Evolutionary conservation across 2,113 vertebrate species (phyloP), one percentile per base, ranked within the genome.

Genomic region (Elephas maximus): DNA sequence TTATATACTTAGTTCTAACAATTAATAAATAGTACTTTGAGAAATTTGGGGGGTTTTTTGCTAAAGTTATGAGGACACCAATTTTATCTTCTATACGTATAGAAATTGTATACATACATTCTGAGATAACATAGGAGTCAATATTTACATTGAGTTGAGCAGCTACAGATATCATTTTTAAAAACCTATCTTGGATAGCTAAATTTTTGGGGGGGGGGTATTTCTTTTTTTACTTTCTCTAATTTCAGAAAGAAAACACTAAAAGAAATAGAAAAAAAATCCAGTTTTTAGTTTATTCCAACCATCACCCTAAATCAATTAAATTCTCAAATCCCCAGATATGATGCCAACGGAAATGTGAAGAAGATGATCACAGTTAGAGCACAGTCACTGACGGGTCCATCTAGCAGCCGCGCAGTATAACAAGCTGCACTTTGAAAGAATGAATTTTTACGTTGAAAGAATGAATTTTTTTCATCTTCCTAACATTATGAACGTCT

Each of bases 1-100:
- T 96, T 96, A 94, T 88, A 92, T 80, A 94, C 90, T 97, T 95
- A 79, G 48, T 96, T 91, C 86, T 96, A 97, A 96, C 74, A 96
- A 95, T 62, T 91, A 94, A 96, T 97, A 97, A 97, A 96, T 96
- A 97, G 90, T 67, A 97, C 62, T 96, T 93, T 67, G 63, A 57
- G 26, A 45, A 73, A 84, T 88, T 89, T 79, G 45, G 48, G 28
- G 26, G 14, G 20, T 37, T 79, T 84, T 96, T 63, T 93, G 84
- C 88, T 96, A 97, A 96, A 98, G 60, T 96, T 95, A 92, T 88
- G 76, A 94, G 76, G 30, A 95, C n/a, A 97, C 2, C 78, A 80
- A 88, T 95, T 94, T 96, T 86, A 91, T 76, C 71, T 92, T 82
- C 44, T 95, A 79, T 76, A 95, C 51, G 73, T 96, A 95, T 11